These are phyloP conservation scores for Salvelinus fontinalis DNA, from an alignment of 2,113 vertebrate genomes.

Conservation along the genomic window DNA sequence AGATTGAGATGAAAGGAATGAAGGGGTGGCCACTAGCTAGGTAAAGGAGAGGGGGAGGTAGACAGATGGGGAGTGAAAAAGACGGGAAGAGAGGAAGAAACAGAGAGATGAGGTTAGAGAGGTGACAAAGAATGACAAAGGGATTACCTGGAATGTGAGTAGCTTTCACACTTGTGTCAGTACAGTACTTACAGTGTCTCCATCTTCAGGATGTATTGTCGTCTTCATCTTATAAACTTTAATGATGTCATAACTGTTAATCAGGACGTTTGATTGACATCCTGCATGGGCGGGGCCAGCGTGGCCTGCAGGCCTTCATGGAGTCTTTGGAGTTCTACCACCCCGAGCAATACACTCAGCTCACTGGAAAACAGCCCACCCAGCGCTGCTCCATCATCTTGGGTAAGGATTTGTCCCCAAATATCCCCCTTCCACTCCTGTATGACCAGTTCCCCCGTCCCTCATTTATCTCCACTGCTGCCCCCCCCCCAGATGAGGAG, in stretches of 20 bases:
- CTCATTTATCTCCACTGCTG: not conserved
- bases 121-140: too few species aligned
- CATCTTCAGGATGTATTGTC: too few species aligned
- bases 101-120: too few species aligned
- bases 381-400: constrained; percentile 95
- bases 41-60: not conserved
- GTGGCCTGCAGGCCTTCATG: constrained; percentile 92
- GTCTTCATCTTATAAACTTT: not conserved
- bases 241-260: not conserved
- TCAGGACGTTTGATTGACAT: constrained; percentile 93
- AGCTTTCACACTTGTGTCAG: too few species aligned
- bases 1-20: not conserved
- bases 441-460: not conserved
- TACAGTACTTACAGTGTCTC: too few species aligned
- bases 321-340: constrained; percentile 96
- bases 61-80: constrained; percentile 5
- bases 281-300: constrained; percentile 83
- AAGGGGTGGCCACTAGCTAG: not conserved
- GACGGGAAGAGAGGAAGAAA: constrained; percentile 14
- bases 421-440: not conserved
- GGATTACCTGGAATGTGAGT: too few species aligned
- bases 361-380: constrained; percentile 84
- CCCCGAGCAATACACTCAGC: constrained; percentile 87
- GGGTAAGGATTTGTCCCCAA: constrained; percentile 64
- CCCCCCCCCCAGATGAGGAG: constrained; percentile 80